Evolutionary conservation across 92 coral and sea anemone genomes (phyloP), one percentile per base, ranked within the genome.

Genomic region (Meandrina meandrites): DNA sequence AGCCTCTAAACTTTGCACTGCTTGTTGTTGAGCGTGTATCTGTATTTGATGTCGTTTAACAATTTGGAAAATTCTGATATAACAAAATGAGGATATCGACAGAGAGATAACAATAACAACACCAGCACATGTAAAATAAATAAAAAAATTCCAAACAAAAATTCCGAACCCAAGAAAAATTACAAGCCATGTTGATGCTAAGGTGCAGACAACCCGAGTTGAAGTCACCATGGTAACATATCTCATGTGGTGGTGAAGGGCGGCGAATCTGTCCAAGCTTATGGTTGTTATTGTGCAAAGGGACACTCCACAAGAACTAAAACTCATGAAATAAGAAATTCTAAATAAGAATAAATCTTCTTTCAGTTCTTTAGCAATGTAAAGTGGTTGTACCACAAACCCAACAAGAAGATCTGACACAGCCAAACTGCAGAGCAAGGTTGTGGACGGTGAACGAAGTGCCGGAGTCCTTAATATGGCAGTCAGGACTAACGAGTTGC

Each of bases 171-270:
- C n/a, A 31, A 51, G 35, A 27, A 72, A 30, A 48, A 70, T 72
- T 1, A 84, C 5, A 36, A 84, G 22, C 87, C 87, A 84, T 16
- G 19, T 0, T 40, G 18, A 10, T 18, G 40, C 50, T 32, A 72
- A 30, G 5, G 32, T 42, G n/a, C 18, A 22, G 10, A 74, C 4
- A 47, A 72, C 79, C 5, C 87, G 40, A 1, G 27, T 50, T 7
- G 87, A 14, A 2, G 87, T 84, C 5, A 84, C 70, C 48, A 72
- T 51, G 1, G 87, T 31, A 6, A 34, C 37, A 42, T 84, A 72
- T 30, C 9, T 72, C 87, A 84, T 1, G 67, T 84, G 87, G 37
- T 31, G 32, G 10, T 19, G 64, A 34, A 82, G 66, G 42, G 78
- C 86, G 16, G 47, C 16, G 30, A 56, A 66, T 47, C 72, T 27